A percentile compares a stretch with the other conserved stretches of the same genome.
phyloP scores from a whole-genome alignment of 2,888 invertebrate species.

The Lamellibrachia satsuma region DNA sequence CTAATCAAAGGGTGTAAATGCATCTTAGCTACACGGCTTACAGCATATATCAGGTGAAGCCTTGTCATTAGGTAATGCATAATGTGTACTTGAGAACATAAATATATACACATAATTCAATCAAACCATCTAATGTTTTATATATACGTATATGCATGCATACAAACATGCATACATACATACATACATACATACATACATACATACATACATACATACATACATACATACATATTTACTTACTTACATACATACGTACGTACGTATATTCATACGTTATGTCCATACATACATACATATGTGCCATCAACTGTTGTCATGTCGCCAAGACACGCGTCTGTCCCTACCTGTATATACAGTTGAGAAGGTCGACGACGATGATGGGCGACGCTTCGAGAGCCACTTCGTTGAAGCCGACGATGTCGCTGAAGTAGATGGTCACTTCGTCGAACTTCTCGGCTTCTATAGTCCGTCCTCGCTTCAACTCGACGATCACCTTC shows the following conservation, averaged over 20 bases:
- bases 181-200: no score
- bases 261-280: no score
- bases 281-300: no score
- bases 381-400: constrained; percentile 20
- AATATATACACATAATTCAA: not conserved
- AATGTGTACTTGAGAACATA: no score
- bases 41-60: no score
- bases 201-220: constrained; percentile 24
- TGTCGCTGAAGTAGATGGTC: constrained; percentile 21
- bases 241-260: no score
- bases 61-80: no score
- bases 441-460: constrained; percentile 22
- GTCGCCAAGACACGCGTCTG: no score
- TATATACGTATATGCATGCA: constrained; percentile 21
- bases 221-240: constrained; percentile 30
- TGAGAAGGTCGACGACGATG: not conserved
- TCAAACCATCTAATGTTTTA: not conserved
- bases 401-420: constrained; percentile 20
- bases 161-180: constrained; percentile 24
- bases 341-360: constrained; percentile 14
- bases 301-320: no score
- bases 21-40: no score
- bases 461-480: constrained; percentile 13
- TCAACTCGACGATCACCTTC: constrained; percentile 13
- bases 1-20: no score